Percentiles rank a stretch among this genome's conserved stretches.
phyloP scores from a whole-genome alignment of 2,113 vertebrate genomes.

The Poeciliopsis occidentalis region DNA sequence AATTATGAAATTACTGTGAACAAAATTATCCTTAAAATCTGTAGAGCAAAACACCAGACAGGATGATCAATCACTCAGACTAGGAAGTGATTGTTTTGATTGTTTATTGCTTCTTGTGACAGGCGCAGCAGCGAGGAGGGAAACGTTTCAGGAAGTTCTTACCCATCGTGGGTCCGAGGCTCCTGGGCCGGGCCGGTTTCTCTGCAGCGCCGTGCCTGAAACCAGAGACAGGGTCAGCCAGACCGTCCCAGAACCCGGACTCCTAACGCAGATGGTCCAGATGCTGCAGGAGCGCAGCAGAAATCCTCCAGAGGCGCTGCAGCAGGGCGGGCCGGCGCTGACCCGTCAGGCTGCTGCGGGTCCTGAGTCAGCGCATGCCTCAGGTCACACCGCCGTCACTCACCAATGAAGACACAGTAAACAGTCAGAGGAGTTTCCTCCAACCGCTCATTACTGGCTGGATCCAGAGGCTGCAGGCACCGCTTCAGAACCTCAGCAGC shows the following conservation, averaged over 20 bases:
- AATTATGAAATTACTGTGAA: too few relatives aligned
- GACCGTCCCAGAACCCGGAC: neutral
- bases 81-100: too few relatives aligned
- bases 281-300: neutral
- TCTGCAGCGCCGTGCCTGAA: conserved; percentile 70
- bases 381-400: conserved; percentile 55
- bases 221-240: conserved; percentile 42
- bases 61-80: too few relatives aligned
- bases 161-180: conserved; percentile 65
- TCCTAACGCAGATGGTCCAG: neutral
- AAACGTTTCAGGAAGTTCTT: conserved; percentile 25
- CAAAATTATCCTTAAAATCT: too few relatives aligned
- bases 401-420: conserved; percentile 29
- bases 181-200: conserved; percentile 51
- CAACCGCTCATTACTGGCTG: neutral
- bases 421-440: conserved; percentile 19
- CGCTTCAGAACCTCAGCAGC: too few relatives aligned
- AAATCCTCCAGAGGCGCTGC: too few relatives aligned
- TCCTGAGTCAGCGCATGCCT: conserved; percentile 65
- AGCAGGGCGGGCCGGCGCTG: conserved; percentile 1
- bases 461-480: neutral
- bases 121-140: too few relatives aligned
- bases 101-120: too few relatives aligned
- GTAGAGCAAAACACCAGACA: too few relatives aligned
- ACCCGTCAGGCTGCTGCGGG: conserved; percentile 27